Conservation (phyloP, 2,113 vertebrate species). For the Eudyptes chrysolophus region DNA sequence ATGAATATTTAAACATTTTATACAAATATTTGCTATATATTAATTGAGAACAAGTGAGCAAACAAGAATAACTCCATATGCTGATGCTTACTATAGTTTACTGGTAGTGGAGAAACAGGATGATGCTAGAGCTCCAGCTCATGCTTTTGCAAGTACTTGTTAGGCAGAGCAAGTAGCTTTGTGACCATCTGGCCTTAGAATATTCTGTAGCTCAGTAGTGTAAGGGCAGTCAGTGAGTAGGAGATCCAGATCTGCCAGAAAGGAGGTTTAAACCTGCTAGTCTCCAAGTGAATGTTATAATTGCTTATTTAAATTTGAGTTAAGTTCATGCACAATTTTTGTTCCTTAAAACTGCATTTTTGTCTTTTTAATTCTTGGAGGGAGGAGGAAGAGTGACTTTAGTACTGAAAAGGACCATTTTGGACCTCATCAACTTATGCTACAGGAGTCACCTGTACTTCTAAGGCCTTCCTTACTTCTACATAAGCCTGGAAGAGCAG, state of each 20-base stretch:
- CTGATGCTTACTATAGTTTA: neutral
- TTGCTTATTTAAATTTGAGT: neutral
- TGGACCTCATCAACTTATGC: neutral
- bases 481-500: neutral
- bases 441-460: neutral
- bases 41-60: slow-evolving; percentile 46
- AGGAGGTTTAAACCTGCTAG: neutral
- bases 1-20: slow-evolving; percentile 50
- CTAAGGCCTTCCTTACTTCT: neutral
- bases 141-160: neutral
- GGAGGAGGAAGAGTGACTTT: neutral
- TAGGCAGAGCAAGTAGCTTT: neutral
- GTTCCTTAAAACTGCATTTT: neutral
- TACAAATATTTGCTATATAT: slow-evolving; percentile 35
- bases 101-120: neutral
- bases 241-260: neutral
- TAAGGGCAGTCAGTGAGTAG: neutral
- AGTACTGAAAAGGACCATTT: neutral
- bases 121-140: neutral
- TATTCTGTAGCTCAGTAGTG: neutral
- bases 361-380: neutral
- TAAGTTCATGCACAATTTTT: neutral
- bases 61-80: slow-evolving; percentile 33
- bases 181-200: neutral
- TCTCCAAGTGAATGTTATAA: neutral